A percentile compares a stretch with the other conserved stretches of the same genome.
Conservation (phyloP, 2,797 vertebrate species). For the Pantherophis vulpinus region DNA sequence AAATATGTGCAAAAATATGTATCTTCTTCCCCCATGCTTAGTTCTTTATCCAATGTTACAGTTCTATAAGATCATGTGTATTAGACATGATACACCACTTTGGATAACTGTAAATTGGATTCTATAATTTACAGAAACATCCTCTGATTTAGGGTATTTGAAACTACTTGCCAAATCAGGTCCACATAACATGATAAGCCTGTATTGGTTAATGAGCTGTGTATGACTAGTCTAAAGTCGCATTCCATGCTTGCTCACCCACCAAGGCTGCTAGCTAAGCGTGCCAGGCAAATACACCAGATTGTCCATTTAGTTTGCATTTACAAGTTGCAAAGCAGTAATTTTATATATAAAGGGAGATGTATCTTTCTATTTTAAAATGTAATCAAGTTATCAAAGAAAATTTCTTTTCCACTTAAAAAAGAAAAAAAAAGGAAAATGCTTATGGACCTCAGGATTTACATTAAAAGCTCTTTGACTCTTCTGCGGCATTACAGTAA, state of each 20-base stretch:
- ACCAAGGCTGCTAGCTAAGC: neutral
- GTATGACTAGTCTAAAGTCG: neutral
- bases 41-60: neutral
- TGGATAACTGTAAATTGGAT: neutral
- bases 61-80: neutral
- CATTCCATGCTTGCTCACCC: neutral
- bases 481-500: neutral
- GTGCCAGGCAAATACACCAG: neutral
- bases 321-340: neutral
- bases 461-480: neutral
- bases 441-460: neutral
- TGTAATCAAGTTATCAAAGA: neutral
- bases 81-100: neutral
- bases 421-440: neutral
- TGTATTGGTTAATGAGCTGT: neutral
- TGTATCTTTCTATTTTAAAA: neutral
- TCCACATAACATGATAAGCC: neutral
- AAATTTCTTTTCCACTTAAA: neutral
- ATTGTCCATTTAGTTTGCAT: neutral
- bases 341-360: neutral
- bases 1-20: neutral
- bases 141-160: neutral
- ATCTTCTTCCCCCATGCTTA: neutral
- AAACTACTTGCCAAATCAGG: neutral
- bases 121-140: neutral